Percentiles rank a stretch among this genome's conserved stretches.
Conservation (phyloP, 2,113 vertebrate genomes). For the Penelope pileata region DNA sequence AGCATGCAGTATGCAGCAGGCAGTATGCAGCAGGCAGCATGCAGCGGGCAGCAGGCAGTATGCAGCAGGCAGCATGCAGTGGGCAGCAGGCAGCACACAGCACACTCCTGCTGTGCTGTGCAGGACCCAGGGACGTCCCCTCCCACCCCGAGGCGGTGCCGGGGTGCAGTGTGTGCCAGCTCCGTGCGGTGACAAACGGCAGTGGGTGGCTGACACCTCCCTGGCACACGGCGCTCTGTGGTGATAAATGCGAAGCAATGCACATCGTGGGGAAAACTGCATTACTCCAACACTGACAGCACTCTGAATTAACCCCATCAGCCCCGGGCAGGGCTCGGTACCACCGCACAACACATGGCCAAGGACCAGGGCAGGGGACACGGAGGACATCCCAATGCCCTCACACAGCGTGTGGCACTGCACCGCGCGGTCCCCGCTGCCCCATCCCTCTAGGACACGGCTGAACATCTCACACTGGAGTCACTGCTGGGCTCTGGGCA, state of each 20-base stretch:
- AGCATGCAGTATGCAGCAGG: no score
- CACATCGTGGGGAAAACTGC: neutral
- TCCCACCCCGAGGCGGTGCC: neutral
- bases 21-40: no score
- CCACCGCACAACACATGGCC: neutral
- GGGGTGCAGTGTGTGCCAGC: neutral
- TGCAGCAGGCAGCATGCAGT: no score
- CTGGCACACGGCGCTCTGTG: neutral
- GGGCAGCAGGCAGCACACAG: no score
- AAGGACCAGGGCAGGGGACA: neutral
- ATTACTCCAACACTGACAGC: neutral
- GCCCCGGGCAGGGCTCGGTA: neutral
- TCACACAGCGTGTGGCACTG: rapidly evolving
- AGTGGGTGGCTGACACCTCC: neutral
- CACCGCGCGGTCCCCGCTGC: rapidly evolving
- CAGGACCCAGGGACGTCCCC: neutral
- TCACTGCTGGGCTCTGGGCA: no score
- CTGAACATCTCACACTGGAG: no score
- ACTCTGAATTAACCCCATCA: neutral
- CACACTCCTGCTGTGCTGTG: no score
- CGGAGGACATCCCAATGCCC: neutral
- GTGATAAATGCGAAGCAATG: neutral
- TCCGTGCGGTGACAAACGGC: neutral
- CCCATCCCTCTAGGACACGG: neutral
- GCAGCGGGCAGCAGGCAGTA: no score